Evolutionary conservation across 2,113 vertebrate genomes (phyloP).

Genomic region (Delphinus delphis): DNA sequence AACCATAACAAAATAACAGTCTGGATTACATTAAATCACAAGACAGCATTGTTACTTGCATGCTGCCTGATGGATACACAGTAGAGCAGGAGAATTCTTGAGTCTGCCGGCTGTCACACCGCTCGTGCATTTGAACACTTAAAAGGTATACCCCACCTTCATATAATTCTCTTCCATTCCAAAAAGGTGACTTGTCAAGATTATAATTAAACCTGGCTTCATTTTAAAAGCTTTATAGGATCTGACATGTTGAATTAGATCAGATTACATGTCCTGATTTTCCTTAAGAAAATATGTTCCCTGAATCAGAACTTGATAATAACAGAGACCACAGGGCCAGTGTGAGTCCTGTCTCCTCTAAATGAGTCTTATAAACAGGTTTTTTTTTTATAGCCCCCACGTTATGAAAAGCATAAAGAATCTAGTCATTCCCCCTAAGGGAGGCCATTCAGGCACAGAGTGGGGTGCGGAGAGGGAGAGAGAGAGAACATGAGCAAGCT

Average conservation of each 20-base stretch:
- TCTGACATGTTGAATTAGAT: slow-evolving; percentile 52
- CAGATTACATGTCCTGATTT: slow-evolving; percentile 33
- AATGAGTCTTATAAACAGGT: slow-evolving; percentile 14
- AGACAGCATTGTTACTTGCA: background rate
- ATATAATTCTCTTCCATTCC: background rate
- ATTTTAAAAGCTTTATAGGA: slow-evolving; percentile 43
- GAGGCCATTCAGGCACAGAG: background rate
- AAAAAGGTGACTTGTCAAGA: background rate
- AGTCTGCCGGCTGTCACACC: background rate
- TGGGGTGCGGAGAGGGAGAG: too few relatives aligned
- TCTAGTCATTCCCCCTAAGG: background rate
- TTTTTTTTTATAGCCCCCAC: background rate
- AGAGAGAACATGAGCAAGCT: rapidly evolving
- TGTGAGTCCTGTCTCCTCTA: slow-evolving; percentile 16
- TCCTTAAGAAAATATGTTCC: slow-evolving; percentile 46
- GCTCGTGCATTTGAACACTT: background rate
- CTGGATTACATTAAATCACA: background rate
- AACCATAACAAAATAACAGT: background rate
- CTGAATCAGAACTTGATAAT: slow-evolving; percentile 60
- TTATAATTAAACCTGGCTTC: slow-evolving; percentile 39
- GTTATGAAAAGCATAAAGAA: slow-evolving; percentile 38
- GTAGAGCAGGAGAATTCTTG: background rate
- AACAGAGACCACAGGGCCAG: background rate
- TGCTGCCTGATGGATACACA: background rate
- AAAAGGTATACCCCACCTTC: background rate